Evolutionary conservation across 2,113 vertebrate genomes (phyloP).

Genomic region (Alosa alosa): DNA sequence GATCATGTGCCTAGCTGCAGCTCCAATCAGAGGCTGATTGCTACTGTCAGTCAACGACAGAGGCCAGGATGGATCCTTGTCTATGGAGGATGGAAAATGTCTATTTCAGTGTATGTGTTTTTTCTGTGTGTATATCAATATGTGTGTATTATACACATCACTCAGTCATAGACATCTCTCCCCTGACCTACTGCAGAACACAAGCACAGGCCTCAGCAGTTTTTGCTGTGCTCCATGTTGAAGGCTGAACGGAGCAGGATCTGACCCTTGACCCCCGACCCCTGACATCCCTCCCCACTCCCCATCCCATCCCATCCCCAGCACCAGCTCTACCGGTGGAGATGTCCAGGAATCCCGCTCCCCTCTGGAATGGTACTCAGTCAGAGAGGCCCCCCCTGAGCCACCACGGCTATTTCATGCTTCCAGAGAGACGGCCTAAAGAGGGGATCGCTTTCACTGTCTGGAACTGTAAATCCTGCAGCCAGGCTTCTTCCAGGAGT

Average conservation of each 20-base stretch:
- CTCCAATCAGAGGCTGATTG: not conserved
- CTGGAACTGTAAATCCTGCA: constrained; percentile 23
- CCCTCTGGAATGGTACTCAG: not conserved
- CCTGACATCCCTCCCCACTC: not conserved
- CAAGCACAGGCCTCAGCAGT: not conserved
- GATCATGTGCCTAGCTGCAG: not conserved
- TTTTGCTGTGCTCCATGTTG: not conserved
- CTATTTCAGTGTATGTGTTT: not conserved
- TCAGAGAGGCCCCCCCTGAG: not conserved
- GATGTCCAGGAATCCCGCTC: not conserved
- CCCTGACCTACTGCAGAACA: not conserved
- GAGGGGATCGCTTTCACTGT: constrained; percentile 41
- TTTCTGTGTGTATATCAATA: not conserved
- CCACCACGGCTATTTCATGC: not conserved
- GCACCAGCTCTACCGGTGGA: not conserved
- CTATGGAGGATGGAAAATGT: not conserved
- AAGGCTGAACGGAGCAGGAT: not conserved
- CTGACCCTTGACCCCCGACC: not conserved
- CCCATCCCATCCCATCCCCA: not conserved
- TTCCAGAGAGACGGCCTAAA: not conserved
- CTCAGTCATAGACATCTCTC: not conserved
- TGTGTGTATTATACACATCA: not conserved
- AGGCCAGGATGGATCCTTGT: not conserved
- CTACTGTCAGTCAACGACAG: not conserved
- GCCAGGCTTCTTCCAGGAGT: not conserved